These are phyloP conservation scores for Camptogramma bilineatum DNA, from an alignment of 2,888 invertebrate species.

Conservation along the genomic window DNA sequence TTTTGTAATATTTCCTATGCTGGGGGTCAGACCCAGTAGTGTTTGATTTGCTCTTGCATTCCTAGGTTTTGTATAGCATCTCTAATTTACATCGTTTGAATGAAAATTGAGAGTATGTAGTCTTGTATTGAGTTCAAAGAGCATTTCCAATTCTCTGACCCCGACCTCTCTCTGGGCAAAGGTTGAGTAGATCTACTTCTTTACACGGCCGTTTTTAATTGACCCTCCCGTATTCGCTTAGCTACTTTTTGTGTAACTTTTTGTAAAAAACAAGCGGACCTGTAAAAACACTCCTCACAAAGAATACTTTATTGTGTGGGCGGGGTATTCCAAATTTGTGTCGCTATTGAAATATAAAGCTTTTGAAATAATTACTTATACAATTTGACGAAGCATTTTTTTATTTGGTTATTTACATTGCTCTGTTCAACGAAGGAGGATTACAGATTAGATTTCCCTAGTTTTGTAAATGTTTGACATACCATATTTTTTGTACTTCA, in stretches of 20 bases:
- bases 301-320: constrained; percentile 19
- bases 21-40: too few relatives aligned
- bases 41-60: too few relatives aligned
- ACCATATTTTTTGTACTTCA: not conserved
- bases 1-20: too few relatives aligned
- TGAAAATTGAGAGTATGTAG: not conserved
- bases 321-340: constrained; percentile 4
- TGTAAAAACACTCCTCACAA: constrained; percentile 19
- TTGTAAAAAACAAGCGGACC: constrained; percentile 15
- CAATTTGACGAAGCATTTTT: not conserved
- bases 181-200: constrained; percentile 17
- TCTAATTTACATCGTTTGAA: not conserved
- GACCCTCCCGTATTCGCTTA: constrained; percentile 25
- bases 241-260: constrained; percentile 22
- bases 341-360: constrained; percentile 14
- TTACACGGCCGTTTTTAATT: constrained; percentile 19
- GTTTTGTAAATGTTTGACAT: not conserved
- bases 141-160: constrained; percentile 15
- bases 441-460: not conserved
- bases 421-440: not conserved
- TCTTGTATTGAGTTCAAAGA: constrained; percentile 7
- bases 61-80: not conserved
- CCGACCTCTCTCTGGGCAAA: constrained; percentile 21
- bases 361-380: constrained; percentile 7
- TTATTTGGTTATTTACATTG: not conserved